Conservation (phyloP, 2,888 invertebrate species). For the Acrobasis repandana region DNA sequence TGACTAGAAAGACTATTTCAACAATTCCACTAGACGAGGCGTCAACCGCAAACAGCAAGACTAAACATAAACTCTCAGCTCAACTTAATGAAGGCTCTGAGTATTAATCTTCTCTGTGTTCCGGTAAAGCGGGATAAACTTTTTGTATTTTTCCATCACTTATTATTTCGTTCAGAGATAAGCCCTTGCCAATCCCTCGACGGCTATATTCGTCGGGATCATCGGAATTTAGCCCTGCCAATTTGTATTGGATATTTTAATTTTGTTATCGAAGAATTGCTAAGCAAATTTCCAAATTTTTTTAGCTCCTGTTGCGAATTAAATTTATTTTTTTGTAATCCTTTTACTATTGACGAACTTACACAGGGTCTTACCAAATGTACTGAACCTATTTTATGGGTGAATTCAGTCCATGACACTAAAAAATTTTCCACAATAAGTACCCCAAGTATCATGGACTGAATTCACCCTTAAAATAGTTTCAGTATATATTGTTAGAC, state of each 20-base stretch:
- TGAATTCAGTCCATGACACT: no score
- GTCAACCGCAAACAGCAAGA: no score
- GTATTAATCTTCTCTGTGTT: constrained; percentile 3
- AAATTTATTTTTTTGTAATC: not conserved
- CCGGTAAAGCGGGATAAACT: constrained; percentile 10
- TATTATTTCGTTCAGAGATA: constrained; percentile 16
- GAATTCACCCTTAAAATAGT: no score
- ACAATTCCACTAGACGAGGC: no score
- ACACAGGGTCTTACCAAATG: no score
- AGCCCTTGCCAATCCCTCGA: constrained; percentile 21
- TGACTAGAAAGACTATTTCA: no score
- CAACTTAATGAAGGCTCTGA: not conserved
- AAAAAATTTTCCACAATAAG: no score
- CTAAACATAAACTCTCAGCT: no score
- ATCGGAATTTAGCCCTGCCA: constrained; percentile 17
- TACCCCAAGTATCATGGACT: no score
- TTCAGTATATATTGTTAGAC: no score
- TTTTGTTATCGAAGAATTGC: constrained; percentile 10
- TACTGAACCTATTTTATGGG: no score
- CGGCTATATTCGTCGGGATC: constrained; percentile 13
- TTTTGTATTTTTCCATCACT: constrained; percentile 16
- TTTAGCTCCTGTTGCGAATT: not conserved
- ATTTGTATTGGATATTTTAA: constrained; percentile 19
- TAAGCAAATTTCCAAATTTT: not conserved
- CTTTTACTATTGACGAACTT: no score